Conservation (phyloP, 2,113 vertebrate species). For the Ramphastos sulfuratus region DNA sequence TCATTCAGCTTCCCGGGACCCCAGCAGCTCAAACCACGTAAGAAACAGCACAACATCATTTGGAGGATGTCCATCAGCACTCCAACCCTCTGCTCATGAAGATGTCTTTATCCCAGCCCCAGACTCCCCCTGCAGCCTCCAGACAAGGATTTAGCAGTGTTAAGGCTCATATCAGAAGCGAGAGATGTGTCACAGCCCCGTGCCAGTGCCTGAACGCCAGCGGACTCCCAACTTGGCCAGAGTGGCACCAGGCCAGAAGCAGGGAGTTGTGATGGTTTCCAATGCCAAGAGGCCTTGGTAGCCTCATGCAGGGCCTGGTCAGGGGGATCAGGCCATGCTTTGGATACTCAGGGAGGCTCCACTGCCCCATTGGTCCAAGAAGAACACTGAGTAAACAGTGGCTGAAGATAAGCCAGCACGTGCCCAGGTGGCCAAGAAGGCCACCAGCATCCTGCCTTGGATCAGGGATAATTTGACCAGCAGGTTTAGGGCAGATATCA, state of each 20-base stretch:
- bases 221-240: accelerated
- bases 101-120: neutral
- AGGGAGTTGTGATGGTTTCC: neutral
- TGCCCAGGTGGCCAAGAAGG: too few relatives aligned
- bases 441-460: too few relatives aligned
- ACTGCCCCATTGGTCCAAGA: neutral
- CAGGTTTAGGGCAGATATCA: too few relatives aligned
- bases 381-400: too few relatives aligned
- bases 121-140: accelerated
- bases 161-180: neutral
- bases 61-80: accelerated
- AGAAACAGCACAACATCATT: accelerated
- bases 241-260: neutral
- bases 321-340: neutral
- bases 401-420: too few relatives aligned
- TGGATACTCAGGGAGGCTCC: neutral
- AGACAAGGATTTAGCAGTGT: accelerated
- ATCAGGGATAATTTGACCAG: too few relatives aligned
- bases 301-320: neutral
- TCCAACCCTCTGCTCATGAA: accelerated
- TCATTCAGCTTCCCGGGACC: accelerated
- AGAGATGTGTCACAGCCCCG: accelerated
- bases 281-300: accelerated
- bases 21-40: accelerated
- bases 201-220: accelerated